Conservation (phyloP, 2,113 vertebrate species). For the Hymenochirus boettgeri region DNA sequence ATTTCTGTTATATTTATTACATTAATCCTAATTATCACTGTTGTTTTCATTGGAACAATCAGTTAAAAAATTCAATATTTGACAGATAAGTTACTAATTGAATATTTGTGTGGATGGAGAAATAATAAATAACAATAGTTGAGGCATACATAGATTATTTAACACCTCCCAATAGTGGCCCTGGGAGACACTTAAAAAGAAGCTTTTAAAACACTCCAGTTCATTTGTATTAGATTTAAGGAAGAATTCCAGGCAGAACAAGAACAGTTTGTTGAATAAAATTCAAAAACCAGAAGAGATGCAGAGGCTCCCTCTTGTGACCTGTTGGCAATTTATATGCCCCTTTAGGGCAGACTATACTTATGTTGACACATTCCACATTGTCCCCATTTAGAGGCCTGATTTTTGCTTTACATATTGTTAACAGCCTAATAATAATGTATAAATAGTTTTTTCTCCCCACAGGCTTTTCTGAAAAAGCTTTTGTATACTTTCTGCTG, state of each 20-base stretch:
- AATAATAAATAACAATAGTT: no score
- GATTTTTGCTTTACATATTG: neutral
- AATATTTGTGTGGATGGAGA: no score
- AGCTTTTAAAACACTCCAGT: conserved; percentile 10
- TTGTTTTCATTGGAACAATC: no score
- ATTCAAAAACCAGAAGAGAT: neutral
- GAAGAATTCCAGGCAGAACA: conserved; percentile 4
- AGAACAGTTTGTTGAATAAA: conserved; percentile 22
- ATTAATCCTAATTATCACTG: no score
- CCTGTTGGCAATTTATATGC: conserved; percentile 16
- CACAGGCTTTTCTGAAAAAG: neutral
- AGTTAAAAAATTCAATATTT: no score
- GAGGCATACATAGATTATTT: no score
- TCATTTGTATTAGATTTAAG: conserved; percentile 12
- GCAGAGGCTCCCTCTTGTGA: conserved; percentile 9
- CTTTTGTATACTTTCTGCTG: no score
- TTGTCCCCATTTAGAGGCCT: neutral
- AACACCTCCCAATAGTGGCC: no score
- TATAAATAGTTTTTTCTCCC: neutral
- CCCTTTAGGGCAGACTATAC: conserved; percentile 4
- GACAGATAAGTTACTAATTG: no score
- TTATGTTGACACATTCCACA: neutral
- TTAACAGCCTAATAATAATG: neutral
- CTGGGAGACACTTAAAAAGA: conserved; percentile 18
- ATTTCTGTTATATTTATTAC: no score